Base-by-base conservation (phyloP, 2,113 vertebrate genomes). In the Salvelinus namaycush region DNA sequence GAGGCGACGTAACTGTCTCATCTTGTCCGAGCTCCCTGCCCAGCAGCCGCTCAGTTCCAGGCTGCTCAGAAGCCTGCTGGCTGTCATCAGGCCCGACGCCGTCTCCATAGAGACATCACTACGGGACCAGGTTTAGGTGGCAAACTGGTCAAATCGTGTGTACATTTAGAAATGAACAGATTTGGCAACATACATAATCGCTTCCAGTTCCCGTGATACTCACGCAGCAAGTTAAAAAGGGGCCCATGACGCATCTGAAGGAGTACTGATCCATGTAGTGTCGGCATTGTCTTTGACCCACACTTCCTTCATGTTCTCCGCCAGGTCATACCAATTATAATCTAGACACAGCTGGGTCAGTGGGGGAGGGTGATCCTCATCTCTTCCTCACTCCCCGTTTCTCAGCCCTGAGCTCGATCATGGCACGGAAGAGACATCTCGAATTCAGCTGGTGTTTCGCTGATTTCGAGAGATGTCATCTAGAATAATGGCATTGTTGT, bases 201-300 rank as follows among this genome's bases (percentile, higher is more conserved):
- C 39, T 39, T 39, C 49, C 5, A 27, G 72, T 62, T 48, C 31
- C 34, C 69, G 34, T 65, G 5, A 11, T 5, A 79, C 94, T 94
- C 89, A 96, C 95, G 89, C 72, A 97, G 90, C 6, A 90, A 76
- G 5, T 88, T 94, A 86, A 97, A 31, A 39, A 96, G 71, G 95
- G 95, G 0, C 95, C 95, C 90, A 96, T 89, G 76, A 96, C 44
- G 85, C 94, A 89, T 82, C 93, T 92, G 84, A 96, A 97, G 2
- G 79, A 79, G 62, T 94, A 95, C 24, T 92, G 90, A 1, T 95
- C 93, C 89, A 96, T 87, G 90, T 95, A 94, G 8, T 94, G 11
- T 95, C 88, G 0, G 88, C 82, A 34, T 96, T 96, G 82, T 96
- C 95, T 81, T 91, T 94, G 75, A 73, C 89, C 96, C 96, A 97